Evolutionary conservation across 2,113 vertebrate genomes (phyloP), one percentile per base, ranked within the genome.

Genomic region (Onychostoma macrolepis): DNA sequence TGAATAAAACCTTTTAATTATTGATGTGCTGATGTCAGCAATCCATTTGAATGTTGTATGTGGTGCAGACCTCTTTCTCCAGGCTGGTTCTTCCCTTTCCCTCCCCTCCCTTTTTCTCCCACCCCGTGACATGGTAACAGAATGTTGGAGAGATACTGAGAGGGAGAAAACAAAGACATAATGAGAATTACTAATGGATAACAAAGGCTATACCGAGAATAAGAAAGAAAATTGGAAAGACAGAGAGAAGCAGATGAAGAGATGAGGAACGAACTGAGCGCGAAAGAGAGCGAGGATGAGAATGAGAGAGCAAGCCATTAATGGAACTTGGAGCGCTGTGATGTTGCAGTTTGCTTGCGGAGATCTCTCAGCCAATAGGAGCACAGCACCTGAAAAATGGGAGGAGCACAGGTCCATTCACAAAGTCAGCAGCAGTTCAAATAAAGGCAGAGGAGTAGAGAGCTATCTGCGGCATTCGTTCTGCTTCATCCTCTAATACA

Each of bases 1-100:
- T 96, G 94, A 96, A 96, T 96, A 96, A 95, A 95, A 94, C 86
- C 89, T 92, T 93, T 95, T 94, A 94, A 95, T 95, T 95, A 95
- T 96, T 95, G 92, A 96, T 95, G 94, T 86, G 86, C 94, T 95
- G 94, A 96, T 94, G 93, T 95, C 94, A 96, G 91, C 93, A 88
- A 91, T 94, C 91, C 88, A 90, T 93, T 93, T 95, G 92, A 95
- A 95, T 95, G 93, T 93, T 95, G 91, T 89, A 95, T 95, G 93
- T 93, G 94, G 90, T 93, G 93, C 93, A 94, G 94, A 94, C 91
- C 93, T 94, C 91, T 94, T 94, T 95, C 92, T 94, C 93, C 43
- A 82, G 92, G 94, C 91, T 89, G 93, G 91, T 91, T 91, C 85
- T 91, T 88, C 81, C 89, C 80, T 76, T 80, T 48, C 84, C 65